Evolutionary conservation across 2,888 invertebrate genomes (phyloP).

Genomic region (Cheilosia pagana): DNA sequence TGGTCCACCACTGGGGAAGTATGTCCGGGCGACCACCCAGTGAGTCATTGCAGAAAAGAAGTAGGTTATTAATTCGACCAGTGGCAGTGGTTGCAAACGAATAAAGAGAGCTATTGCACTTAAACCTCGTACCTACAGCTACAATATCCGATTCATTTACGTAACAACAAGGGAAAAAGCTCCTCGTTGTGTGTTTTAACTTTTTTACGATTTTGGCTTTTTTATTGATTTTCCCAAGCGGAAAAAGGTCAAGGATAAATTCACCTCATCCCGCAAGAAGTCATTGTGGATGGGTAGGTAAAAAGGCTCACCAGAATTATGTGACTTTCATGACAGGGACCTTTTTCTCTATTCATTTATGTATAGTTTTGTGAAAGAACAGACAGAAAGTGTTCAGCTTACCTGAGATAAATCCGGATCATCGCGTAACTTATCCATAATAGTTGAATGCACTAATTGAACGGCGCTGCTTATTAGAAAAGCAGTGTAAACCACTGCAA

Average conservation of each 20-base stretch:
- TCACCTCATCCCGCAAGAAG: constrained; percentile 48
- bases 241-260: constrained; percentile 75
- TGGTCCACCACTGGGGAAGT: constrained; percentile 25
- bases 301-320: neutral
- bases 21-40: constrained; percentile 2
- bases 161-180: constrained; percentile 72
- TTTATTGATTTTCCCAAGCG: constrained; percentile 68
- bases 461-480: constrained; percentile 58
- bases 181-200: constrained; percentile 52
- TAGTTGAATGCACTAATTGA: constrained; percentile 82
- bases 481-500: constrained; percentile 66
- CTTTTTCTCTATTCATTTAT: neutral
- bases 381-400: constrained; percentile 77
- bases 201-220: constrained; percentile 72
- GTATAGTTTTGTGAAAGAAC: neutral
- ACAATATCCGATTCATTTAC: constrained; percentile 58
- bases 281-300: neutral
- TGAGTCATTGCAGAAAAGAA: constrained; percentile 50
- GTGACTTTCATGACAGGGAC: constrained; percentile 13
- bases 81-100: constrained; percentile 10
- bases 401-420: constrained; percentile 89
- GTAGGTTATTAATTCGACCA: constrained; percentile 36
- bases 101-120: constrained; percentile 20
- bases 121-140: constrained; percentile 17
- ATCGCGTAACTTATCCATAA: constrained; percentile 87